These are phyloP conservation scores for Sphaerodactylus townsendi DNA, from an alignment of 2,113 vertebrate genomes.

Conservation along the genomic window DNA sequence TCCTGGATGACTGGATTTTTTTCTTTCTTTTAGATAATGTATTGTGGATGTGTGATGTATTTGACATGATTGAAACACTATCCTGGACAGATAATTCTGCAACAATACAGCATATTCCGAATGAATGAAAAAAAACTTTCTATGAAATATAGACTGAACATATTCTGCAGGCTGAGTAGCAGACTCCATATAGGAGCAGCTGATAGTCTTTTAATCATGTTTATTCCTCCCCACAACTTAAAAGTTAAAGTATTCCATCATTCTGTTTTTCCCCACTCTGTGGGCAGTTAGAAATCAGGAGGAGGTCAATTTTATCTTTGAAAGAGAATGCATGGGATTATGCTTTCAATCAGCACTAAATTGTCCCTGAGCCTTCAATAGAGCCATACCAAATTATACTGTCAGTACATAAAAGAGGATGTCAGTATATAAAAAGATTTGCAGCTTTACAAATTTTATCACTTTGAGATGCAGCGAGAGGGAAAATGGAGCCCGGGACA, in stretches of 20 bases:
- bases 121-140: neutral
- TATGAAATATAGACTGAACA: neutral
- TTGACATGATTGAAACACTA: too few relatives aligned
- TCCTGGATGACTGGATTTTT: too few relatives aligned
- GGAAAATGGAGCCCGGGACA: too few relatives aligned
- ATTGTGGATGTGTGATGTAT: too few relatives aligned
- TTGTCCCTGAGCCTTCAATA: neutral
- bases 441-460: slow-evolving; percentile 10
- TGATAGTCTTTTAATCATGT: neutral
- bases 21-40: too few relatives aligned
- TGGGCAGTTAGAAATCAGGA: neutral
- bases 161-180: neutral
- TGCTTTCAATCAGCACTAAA: slow-evolving; percentile 11
- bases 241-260: neutral
- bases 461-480: neutral
- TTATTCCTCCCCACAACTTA: slow-evolving; percentile 8
- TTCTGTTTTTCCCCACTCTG: neutral
- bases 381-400: neutral
- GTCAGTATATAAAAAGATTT: slow-evolving; percentile 13
- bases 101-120: too few relatives aligned
- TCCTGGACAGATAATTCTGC: too few relatives aligned
- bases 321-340: neutral
- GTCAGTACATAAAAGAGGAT: neutral
- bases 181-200: neutral
- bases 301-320: slow-evolving; percentile 1